Evolutionary conservation across 2,888 invertebrate species (phyloP).

Genomic region (Laspeyria flexula): DNA sequence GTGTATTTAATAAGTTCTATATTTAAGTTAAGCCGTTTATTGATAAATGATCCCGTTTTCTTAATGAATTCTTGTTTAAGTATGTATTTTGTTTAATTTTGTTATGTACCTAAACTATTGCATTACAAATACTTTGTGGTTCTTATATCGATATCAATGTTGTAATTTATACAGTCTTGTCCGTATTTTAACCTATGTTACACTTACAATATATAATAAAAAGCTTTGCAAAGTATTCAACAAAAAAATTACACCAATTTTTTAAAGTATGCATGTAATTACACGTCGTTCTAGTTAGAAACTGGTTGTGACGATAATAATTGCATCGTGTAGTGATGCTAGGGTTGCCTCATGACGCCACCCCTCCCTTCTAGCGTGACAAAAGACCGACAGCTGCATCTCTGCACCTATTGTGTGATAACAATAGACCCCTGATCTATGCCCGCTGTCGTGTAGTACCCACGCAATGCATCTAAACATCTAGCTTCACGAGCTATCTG

Average conservation of each 20-base stretch:
- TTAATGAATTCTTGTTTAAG: no score
- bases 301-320: constrained; percentile 22
- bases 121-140: no score
- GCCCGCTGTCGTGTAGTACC: constrained; percentile 23
- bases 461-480: constrained; percentile 20
- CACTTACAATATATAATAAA: no score
- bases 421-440: constrained; percentile 56
- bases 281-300: constrained; percentile 14
- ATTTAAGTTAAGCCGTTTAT: no score
- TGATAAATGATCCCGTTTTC: no score
- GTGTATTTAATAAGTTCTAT: no score
- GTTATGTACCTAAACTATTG: no score
- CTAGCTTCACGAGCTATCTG: not conserved
- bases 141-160: no score
- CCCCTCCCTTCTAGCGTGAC: constrained; percentile 25
- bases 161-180: no score
- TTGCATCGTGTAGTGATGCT: constrained; percentile 17
- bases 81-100: no score
- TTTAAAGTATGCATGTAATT: constrained; percentile 18
- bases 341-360: constrained; percentile 29
- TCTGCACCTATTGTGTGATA: constrained; percentile 40
- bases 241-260: not conserved
- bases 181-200: no score
- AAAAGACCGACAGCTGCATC: constrained; percentile 58
- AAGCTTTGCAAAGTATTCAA: no score